phyloP scores from a whole-genome alignment of 2,797 vertebrate species.

The Hippopotamyrus pictus region DNA sequence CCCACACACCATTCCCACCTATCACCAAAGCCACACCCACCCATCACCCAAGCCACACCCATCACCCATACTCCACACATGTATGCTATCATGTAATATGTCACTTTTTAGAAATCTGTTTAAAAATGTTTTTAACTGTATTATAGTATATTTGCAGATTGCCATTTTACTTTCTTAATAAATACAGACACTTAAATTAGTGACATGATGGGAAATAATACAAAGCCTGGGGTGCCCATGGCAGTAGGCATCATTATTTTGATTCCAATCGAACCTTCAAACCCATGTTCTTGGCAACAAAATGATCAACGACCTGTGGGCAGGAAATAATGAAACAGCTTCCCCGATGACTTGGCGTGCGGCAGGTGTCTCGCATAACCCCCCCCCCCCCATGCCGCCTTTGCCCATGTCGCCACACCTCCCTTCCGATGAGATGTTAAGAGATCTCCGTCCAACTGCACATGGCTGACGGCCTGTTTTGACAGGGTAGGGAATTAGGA shows the following conservation, averaged over 20 bases:
- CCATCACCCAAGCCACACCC: neutral
- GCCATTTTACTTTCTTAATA: neutral
- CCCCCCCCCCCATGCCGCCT: neutral
- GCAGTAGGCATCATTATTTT: neutral
- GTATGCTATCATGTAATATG: neutral
- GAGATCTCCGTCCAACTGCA: conserved; percentile 10
- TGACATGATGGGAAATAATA: neutral
- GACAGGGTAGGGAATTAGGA: conserved; percentile 11
- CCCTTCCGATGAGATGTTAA: neutral
- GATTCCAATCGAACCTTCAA: conserved; percentile 4
- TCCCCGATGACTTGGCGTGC: neutral
- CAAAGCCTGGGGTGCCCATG: neutral
- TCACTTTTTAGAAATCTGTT: neutral
- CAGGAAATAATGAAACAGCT: neutral
- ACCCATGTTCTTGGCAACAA: conserved; percentile 8
- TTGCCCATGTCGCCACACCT: neutral
- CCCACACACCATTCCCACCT: neutral
- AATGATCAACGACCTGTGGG: neutral
- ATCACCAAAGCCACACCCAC: neutral
- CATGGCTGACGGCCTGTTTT: conserved; percentile 13
- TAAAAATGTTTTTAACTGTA: neutral
- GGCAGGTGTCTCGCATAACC: conserved; percentile 2
- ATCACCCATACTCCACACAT: neutral
- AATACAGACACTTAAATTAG: neutral
- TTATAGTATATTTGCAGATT: neutral